Base-by-base conservation (phyloP, 1,140 invertebrate genomes). In the Chlorops oryzae region DNA sequence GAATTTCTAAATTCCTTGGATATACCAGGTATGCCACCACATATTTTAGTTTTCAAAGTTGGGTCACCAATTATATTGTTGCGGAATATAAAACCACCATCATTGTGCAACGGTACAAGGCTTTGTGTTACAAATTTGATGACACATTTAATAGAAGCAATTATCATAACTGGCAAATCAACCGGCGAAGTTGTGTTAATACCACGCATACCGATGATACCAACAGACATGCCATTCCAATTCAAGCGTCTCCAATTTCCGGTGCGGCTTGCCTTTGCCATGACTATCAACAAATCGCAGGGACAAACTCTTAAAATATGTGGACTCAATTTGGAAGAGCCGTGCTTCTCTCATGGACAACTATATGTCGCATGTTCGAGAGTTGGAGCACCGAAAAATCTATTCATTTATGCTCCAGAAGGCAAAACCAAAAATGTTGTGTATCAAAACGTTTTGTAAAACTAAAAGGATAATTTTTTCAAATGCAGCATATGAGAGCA, bases 241-340 rank as follows among this genome's bases (percentile, higher is more conserved):
- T 62, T 61, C 62, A 73, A 73, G 62, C 48, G 77, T 43, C 37
- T 74, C 50, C 61, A 74, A 51, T 75, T 78, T 59, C 67, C 72
- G 21, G 43, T 74, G 38, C 72, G 64, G 52, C 62, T 75, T 3
- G 59, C 62, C 3, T 80, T 78, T 61, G 71, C 76, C 18, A 77
- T 79, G 63, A 76, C 77, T 1, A 76, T 81, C 5, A 80, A 80
- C 59, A 80, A 80, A 64, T 56, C 74, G 3, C 78, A 82, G 63
- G 76, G 78, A 10, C 76, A 79, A 59, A 62, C 65, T 18, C 59
- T 66, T 54, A 47, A 57, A 40, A 57, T 64, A 43, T 59, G 56
- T 50, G 69, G 72, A 15, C 32, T 75, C 28, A 50, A 70, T 58
- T 62, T 77, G 21, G 51, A 58, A 56, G 50, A 59, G 27, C 37